phyloP scores from a whole-genome alignment of 2,888 invertebrate genomes.

The Chesias legatella region DNA sequence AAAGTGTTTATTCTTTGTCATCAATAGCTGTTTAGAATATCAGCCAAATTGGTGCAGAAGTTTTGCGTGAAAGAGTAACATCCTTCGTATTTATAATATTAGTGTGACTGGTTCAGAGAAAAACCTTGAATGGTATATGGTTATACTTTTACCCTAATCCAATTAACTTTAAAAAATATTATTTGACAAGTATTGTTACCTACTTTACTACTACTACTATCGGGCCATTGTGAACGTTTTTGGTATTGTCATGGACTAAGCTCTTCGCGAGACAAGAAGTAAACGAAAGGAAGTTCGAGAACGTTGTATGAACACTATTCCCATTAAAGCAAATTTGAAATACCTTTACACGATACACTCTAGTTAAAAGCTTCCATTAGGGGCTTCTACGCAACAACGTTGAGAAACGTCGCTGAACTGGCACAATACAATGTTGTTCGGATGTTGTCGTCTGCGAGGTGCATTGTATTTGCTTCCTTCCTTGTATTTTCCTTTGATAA shows the following conservation, averaged over 20 bases:
- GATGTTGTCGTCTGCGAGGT: constrained; percentile 16
- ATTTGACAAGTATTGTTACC: too few species aligned
- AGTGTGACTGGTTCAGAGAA: too few species aligned
- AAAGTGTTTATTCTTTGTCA: too few species aligned
- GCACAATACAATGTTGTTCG: constrained; percentile 25
- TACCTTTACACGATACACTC: constrained; percentile 12
- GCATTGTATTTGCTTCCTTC: constrained; percentile 15
- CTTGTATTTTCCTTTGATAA: constrained; percentile 11
- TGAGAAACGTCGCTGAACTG: constrained; percentile 22
- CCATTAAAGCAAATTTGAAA: constrained; percentile 5
- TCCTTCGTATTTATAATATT: too few species aligned
- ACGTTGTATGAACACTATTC: constrained; percentile 3
- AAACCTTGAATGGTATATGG: too few species aligned
- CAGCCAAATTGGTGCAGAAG: too few species aligned
- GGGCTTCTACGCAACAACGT: constrained; percentile 9
- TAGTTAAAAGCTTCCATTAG: constrained; percentile 21
- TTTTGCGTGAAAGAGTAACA: too few species aligned
- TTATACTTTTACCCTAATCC: too few species aligned
- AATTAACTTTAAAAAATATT: too few species aligned
- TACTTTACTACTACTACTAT: too few species aligned
- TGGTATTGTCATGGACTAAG: constrained; percentile 1
- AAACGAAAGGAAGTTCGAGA: not conserved
- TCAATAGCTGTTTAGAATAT: too few species aligned
- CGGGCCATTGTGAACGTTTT: not conserved
- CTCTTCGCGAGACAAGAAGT: constrained; percentile 1